Evolutionary conservation across 2,888 invertebrate species (phyloP), one percentile per base, ranked within the genome.

Genomic region (Hypercompe scribonia): DNA sequence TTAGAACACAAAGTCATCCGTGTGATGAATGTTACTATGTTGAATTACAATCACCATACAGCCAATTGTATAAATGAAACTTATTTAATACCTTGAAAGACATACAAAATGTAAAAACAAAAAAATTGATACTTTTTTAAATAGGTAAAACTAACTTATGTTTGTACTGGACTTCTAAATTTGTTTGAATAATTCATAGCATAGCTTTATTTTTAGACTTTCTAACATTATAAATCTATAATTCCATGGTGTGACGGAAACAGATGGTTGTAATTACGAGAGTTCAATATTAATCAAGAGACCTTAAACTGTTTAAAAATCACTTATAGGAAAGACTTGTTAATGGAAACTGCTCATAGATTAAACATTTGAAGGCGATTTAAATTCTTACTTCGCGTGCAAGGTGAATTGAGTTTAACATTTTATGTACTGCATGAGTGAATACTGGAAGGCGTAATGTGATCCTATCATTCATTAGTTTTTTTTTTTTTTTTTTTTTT

Each of bases 341-440:
- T 24, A 68, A 58, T 58, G n/a, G 21, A 68, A 54, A 68, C n/a
- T 68, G 50, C 58, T 58, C 28, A 68, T 58, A 28, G 36, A 36
- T 68, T 68, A 34, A 34, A 68, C 50, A 15, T 36, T 58, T 58
- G 68, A 68, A 68, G 24, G 68, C 68, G 68, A 58, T 58, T 54
- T 39, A 58, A 68, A 68, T 68, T 68, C 36, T 58, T 68, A 36
- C 15, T n/a, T n/a, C 4, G 58, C n/a, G 34, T 58, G 68, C 36
- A n/a, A 68, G 36, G 36, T 68, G 50, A 50, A 50, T 58, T 68
- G 54, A 58, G 54, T 54, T 54, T 34, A 36, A 7, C 54, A 46
- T 50, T 50, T 68, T 68, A 33, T 68, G 13, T 24, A 34, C 34
- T 54, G 54, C n/a, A 36, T 2, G 15, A 4, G 36, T 10, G n/a